Base-by-base conservation (phyloP, 2,797 vertebrate genomes). In the Leptoclinus maculatus region DNA sequence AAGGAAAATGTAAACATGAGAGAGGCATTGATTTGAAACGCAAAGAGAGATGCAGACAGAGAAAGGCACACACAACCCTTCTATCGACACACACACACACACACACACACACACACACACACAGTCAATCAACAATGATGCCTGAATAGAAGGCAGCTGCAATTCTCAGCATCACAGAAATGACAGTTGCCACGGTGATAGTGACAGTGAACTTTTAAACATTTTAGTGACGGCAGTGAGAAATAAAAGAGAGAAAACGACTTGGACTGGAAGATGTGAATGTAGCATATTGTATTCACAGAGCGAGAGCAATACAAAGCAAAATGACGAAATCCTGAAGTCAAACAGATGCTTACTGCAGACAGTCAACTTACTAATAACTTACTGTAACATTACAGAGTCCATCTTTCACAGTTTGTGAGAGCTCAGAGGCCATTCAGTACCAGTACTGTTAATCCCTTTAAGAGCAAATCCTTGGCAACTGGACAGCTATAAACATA, bases 111-210 rank as follows among this genome's bases (percentile, higher is more conserved):
- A 29, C 29, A 71, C 32, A 6, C 1, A 56, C 54, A 72, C 21
- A 75, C 36, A 79, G 39, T 83, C 85, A 84, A 85, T 88, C 83
- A 83, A 83, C 82, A 84, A 67, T 79, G 83, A 82, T 81, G 88
- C 83, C 82, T 92, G 77, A 91, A 88, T 83, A 89, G 88, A 82
- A 92, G 90, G 87, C 91, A 92, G 91, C 91, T 91, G 90, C 84
- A 85, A 84, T 87, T 93, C 80, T 87, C 78, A 80, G 87, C 85
- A 87, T 92, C 88, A 89, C 86, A 85, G 84, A 91, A 84, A 89
- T 92, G 92, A 93, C 92, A 93, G 95, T 95, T 95, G 90, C 94
- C 92, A 95, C 95, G 93, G 94, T 68, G 79, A 95, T 75, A 71
- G 83, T 78, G 89, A 93, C 87, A 89, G 89, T 85, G 91, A 89